These are phyloP conservation scores for Dioctria linearis DNA, from an alignment of 2,888 invertebrate species.

Conservation along the genomic window DNA sequence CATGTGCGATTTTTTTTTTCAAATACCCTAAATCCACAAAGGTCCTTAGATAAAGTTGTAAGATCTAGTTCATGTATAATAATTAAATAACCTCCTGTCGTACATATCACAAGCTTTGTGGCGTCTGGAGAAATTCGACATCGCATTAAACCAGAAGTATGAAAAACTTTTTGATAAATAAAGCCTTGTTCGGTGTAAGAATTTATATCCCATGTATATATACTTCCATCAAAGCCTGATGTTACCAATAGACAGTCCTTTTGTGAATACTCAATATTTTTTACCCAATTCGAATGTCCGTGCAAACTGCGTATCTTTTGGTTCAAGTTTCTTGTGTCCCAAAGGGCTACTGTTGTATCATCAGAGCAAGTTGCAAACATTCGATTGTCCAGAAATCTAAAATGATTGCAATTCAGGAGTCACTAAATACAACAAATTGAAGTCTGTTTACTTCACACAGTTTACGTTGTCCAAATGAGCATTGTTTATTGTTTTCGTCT, in stretches of 20 bases:
- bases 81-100: conserved; percentile 91
- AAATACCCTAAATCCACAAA: conserved; percentile 85
- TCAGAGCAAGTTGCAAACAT: conserved; percentile 96
- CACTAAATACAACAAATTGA: no score
- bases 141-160: conserved; percentile 80
- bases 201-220: conserved; percentile 95
- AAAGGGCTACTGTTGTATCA: conserved; percentile 91
- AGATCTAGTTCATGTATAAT: conserved; percentile 91
- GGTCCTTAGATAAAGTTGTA: conserved; percentile 82
- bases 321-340: conserved; percentile 92
- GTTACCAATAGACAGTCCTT: conserved; percentile 88
- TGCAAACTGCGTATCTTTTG: conserved; percentile 82
- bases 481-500: conserved; percentile 81
- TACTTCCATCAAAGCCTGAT: conserved; percentile 93
- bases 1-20: background rate
- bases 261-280: conserved; percentile 93
- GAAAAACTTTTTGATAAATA: conserved; percentile 86
- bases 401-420: background rate
- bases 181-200: conserved; percentile 85
- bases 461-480: conserved; percentile 94
- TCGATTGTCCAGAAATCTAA: conserved; percentile 87
- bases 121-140: conserved; percentile 90
- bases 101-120: conserved; percentile 90
- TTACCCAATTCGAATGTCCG: conserved; percentile 96
- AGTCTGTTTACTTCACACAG: conserved; percentile 85